These are phyloP conservation scores for Diorhabda sublineata DNA, from an alignment of 1,140 invertebrate species.

Conservation along the genomic window DNA sequence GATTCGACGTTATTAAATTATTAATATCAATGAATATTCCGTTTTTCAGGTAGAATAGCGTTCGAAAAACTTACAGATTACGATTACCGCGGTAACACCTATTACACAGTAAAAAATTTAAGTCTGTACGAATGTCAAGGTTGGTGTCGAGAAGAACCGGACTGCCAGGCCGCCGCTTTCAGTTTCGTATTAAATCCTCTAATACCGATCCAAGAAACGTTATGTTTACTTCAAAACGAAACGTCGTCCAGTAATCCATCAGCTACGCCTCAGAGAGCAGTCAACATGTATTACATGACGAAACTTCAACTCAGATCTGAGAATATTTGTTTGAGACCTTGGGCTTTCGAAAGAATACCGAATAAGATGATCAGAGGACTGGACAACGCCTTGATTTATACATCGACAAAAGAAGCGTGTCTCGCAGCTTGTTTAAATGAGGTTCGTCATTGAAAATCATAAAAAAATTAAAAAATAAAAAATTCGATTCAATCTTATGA, in stretches of 20 bases:
- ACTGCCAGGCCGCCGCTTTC: conserved; percentile 86
- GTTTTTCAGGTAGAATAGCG: conserved; percentile 67
- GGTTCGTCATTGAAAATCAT: conserved; percentile 37
- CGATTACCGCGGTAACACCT: conserved; percentile 85
- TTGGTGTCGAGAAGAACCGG: conserved; percentile 87
- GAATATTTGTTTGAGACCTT: conserved; percentile 84
- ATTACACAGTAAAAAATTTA: conserved; percentile 88
- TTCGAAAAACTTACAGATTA: conserved; percentile 92
- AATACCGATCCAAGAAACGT: conserved; percentile 85
- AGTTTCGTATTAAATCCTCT: conserved; percentile 89
- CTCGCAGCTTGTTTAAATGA: conserved; percentile 88
- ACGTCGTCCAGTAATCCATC: conserved; percentile 83
- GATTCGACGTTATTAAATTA: too few relatives aligned
- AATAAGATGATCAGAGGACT: conserved; percentile 86
- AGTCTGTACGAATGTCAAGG: conserved; percentile 92
- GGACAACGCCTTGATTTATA: conserved; percentile 89
- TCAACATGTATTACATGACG: conserved; percentile 93
- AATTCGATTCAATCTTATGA: too few relatives aligned
- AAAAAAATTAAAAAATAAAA: too few relatives aligned
- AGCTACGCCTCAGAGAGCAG: conserved; percentile 73
- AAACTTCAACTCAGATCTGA: conserved; percentile 88
- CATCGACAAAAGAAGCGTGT: conserved; percentile 89
- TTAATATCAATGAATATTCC: too few relatives aligned
- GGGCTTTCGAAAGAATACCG: conserved; percentile 89
- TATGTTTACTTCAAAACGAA: conserved; percentile 73